These are phyloP conservation scores for Eremobia ochroleuca DNA, from an alignment of 2,888 invertebrate species.

Conservation along the genomic window DNA sequence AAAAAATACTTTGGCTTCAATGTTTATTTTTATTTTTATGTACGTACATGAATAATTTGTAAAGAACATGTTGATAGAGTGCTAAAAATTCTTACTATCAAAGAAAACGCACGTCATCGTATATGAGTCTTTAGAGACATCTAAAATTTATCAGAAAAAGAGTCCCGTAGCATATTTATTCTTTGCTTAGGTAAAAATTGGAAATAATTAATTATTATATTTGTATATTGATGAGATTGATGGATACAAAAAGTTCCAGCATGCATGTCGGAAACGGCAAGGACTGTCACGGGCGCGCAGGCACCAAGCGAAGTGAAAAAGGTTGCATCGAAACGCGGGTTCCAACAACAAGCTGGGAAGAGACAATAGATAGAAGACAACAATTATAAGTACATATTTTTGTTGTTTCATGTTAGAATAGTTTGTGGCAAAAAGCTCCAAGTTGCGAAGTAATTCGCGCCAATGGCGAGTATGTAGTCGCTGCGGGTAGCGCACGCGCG, in stretches of 20 bases:
- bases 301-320: not conserved
- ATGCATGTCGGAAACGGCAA: not conserved
- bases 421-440: slow-evolving; percentile 62
- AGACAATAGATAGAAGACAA: slow-evolving; percentile 19
- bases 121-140: not conserved
- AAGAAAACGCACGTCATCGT: not conserved
- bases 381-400: slow-evolving; percentile 44
- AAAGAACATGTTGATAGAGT: not conserved
- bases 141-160: not conserved
- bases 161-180: not conserved
- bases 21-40: not conserved
- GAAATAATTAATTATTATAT: not conserved
- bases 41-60: not conserved
- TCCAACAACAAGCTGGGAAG: not conserved
- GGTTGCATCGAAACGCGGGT: not conserved
- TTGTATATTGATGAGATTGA: slow-evolving; percentile 1
- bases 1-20: not conserved
- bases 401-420: slow-evolving; percentile 48
- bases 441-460: slow-evolving; percentile 70
- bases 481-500: slow-evolving; percentile 87
- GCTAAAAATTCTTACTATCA: not conserved
- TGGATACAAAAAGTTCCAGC: slow-evolving; percentile 18
- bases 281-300: not conserved
- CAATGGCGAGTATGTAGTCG: slow-evolving; percentile 66
- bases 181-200: not conserved